phyloP scores from a whole-genome alignment of 2,888 invertebrate genomes.

The Lasioglossum figueresi region DNA sequence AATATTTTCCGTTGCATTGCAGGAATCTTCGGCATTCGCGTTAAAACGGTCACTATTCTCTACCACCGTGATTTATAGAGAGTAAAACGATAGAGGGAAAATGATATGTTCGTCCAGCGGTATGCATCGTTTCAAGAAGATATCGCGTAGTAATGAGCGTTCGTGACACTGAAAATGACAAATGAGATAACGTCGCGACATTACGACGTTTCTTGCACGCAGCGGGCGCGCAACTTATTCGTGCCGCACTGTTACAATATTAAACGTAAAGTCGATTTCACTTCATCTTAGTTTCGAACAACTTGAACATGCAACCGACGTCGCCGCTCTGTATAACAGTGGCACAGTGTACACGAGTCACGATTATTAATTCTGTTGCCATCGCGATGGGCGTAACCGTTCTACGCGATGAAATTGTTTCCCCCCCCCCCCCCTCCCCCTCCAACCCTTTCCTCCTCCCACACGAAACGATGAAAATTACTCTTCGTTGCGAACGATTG shows the following conservation, averaged over 20 bases:
- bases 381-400: slow-evolving; percentile 24
- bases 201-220: neutral
- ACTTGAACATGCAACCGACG: slow-evolving; percentile 28
- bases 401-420: slow-evolving; percentile 23
- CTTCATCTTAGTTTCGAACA: slow-evolving; percentile 16
- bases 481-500: slow-evolving; percentile 13
- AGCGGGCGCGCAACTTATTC: slow-evolving; percentile 2
- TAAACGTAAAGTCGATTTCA: slow-evolving; percentile 15
- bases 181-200: neutral
- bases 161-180: neutral
- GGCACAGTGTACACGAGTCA: slow-evolving; percentile 13
- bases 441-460: neutral
- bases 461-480: slow-evolving; percentile 17
- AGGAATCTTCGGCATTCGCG: no score
- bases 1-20: no score
- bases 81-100: neutral
- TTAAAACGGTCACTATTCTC: no score
- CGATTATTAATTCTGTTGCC: slow-evolving; percentile 30
- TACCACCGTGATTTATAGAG: neutral
- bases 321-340: slow-evolving; percentile 18
- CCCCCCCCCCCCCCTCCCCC: neutral
- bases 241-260: slow-evolving; percentile 10
- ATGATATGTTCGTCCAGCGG: neutral
- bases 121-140: neutral
- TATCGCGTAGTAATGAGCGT: neutral